Conservation (phyloP, 2,797 vertebrate species). For the Lindbergichthys nudifrons region DNA sequence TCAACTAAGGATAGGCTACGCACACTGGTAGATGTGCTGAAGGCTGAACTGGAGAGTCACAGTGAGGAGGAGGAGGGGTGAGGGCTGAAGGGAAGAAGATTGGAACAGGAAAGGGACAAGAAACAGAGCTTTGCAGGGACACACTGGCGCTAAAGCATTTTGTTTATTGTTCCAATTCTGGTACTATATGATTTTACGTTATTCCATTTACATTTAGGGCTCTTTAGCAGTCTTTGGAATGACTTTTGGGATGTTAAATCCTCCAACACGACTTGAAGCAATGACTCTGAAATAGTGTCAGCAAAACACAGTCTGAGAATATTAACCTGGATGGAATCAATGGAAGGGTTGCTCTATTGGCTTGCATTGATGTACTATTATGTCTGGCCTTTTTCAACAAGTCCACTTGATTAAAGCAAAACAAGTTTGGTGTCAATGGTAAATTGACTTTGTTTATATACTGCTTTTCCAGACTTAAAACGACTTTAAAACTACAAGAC, state of each 20-base stretch:
- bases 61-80: constrained; percentile 35
- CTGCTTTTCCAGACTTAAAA: no score
- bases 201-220: not conserved
- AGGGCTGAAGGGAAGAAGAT: constrained; percentile 6
- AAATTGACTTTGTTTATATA: no score
- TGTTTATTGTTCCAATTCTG: not conserved
- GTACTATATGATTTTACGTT: not conserved
- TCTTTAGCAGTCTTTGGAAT: not conserved
- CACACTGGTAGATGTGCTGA: constrained; percentile 74
- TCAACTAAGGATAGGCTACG: constrained; percentile 67
- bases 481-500: no score
- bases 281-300: not conserved
- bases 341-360: not conserved
- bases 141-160: not conserved
- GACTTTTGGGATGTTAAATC: not conserved
- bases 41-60: constrained; percentile 68
- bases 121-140: not conserved
- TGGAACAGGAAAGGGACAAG: not conserved
- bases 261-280: not conserved
- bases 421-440: not conserved
- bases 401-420: not conserved
- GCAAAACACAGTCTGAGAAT: not conserved
- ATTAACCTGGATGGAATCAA: not conserved
- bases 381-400: not conserved
- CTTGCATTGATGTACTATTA: not conserved